Conservation (phyloP, 2,888 invertebrate species). For the Stenurella melanura region DNA sequence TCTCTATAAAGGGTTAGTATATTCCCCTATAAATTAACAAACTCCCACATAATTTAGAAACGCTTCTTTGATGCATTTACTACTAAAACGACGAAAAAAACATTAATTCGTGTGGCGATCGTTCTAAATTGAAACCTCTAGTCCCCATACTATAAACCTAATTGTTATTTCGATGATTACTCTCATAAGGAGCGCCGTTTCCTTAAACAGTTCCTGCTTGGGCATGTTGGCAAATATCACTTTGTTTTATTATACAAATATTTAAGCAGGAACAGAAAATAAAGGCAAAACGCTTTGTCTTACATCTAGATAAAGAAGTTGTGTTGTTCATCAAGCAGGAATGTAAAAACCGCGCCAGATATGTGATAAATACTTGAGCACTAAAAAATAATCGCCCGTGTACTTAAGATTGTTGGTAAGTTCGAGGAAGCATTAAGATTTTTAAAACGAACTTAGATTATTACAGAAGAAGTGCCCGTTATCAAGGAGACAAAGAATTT, state of each 20-base stretch:
- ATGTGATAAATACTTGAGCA: constrained; percentile 33
- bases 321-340: constrained; percentile 22
- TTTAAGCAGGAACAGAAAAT: constrained; percentile 32
- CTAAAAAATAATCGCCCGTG: constrained; percentile 36
- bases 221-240: not conserved
- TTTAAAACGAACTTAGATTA: constrained; percentile 25
- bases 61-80: too few species aligned
- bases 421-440: constrained; percentile 27
- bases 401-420: constrained; percentile 26
- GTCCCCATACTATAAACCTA: not conserved
- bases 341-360: not conserved
- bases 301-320: constrained; percentile 1
- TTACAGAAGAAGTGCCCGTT: constrained; percentile 12
- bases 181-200: not conserved
- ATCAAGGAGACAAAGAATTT: constrained; percentile 22
- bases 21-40: too few species aligned
- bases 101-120: too few species aligned
- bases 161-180: not conserved
- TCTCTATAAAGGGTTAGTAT: too few species aligned
- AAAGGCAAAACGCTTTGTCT: not conserved
- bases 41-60: too few species aligned
- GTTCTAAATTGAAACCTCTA: too few species aligned
- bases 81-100: too few species aligned
- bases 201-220: not conserved
- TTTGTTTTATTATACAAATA: constrained; percentile 20